These are phyloP conservation scores for Drosophila serrata DNA, from an alignment of 1,140 invertebrate genomes.

Conservation along the genomic window DNA sequence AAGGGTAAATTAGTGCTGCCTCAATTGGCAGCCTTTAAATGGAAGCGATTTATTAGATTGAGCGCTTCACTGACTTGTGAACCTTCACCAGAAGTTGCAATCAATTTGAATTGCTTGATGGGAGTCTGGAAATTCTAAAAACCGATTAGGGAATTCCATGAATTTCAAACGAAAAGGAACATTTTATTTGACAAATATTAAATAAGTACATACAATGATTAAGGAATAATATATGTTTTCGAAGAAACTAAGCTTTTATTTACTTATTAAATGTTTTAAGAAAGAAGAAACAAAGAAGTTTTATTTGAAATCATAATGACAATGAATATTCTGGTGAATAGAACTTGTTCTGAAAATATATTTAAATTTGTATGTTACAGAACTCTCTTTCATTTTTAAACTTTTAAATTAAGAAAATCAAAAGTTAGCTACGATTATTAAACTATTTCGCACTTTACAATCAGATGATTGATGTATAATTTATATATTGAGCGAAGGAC, in stretches of 20 bases:
- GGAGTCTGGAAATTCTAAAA: background rate
- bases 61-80: constrained; percentile 8
- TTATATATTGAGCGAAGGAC: too few species aligned
- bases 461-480: too few species aligned
- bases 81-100: constrained; percentile 7
- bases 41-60: constrained; percentile 17
- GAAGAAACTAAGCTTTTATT: background rate
- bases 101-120: constrained; percentile 1
- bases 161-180: background rate
- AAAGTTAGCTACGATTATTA: too few species aligned
- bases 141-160: too few species aligned
- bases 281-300: background rate
- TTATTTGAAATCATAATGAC: background rate
- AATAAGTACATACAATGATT: background rate
- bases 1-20: constrained; percentile 33
- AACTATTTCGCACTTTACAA: too few species aligned
- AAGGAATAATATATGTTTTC: background rate
- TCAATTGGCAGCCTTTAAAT: constrained; percentile 15
- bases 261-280: background rate
- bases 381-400: too few species aligned
- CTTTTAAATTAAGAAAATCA: background rate
- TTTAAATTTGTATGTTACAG: background rate
- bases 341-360: background rate
- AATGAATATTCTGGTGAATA: background rate
- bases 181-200: background rate